These are phyloP conservation scores for Mionectes olivaceus DNA, from an alignment of 2,797 vertebrate species.

Conservation along the genomic window DNA sequence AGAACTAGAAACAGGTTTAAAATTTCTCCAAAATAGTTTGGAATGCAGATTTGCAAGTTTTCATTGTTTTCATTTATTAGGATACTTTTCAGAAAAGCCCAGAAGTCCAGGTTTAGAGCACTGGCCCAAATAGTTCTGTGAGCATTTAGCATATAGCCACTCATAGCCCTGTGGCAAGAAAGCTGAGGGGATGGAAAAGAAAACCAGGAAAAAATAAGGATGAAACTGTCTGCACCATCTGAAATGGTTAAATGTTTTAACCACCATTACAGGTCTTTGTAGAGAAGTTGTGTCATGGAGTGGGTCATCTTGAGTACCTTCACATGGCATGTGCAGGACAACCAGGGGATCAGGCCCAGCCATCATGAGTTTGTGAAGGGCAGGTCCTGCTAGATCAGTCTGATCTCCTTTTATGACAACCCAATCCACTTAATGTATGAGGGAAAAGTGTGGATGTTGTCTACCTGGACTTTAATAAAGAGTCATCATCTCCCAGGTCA, in stretches of 20 bases:
- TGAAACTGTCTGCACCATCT: background rate
- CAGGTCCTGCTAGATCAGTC: background rate
- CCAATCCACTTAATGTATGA: background rate
- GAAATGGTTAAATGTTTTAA: background rate
- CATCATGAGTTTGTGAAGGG: no score
- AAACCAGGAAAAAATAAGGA: background rate
- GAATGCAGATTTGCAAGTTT: background rate
- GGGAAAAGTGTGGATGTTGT: background rate
- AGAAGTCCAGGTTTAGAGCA: background rate
- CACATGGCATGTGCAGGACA: background rate
- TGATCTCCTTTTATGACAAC: background rate
- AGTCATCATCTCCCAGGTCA: background rate
- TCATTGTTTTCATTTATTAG: background rate
- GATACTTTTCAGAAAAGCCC: background rate
- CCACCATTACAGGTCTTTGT: background rate
- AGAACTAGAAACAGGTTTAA: background rate
- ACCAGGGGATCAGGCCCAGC: no score
- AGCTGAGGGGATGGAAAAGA: background rate
- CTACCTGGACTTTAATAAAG: background rate
- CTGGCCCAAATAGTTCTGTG: background rate
- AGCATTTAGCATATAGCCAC: background rate
- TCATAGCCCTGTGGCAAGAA: background rate
- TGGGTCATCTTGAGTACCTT: background rate
- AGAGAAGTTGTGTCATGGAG: background rate
- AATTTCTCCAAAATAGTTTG: background rate